Evolutionary conservation across 1,140 invertebrate genomes (phyloP).

Genomic region (Trachelipus rathkii): DNA sequence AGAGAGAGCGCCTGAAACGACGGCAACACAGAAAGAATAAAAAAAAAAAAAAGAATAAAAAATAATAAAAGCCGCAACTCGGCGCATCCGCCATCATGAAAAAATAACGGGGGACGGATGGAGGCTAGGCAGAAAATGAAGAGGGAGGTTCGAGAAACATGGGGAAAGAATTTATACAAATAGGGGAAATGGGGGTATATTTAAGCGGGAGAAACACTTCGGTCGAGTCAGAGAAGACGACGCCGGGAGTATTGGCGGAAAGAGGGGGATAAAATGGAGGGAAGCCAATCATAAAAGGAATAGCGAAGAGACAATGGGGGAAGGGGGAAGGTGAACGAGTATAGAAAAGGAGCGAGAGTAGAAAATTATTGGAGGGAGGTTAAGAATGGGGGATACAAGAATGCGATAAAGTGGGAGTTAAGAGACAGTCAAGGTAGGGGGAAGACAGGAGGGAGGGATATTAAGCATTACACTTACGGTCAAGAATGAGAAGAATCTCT

Average conservation of each 20-base stretch:
- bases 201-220: background rate
- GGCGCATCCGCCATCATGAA: too few species aligned
- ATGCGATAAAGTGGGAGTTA: background rate
- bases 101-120: background rate
- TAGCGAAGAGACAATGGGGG: background rate
- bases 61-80: too few species aligned
- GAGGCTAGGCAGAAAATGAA: background rate
- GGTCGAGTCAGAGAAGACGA: too few species aligned
- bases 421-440: background rate
- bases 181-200: background rate
- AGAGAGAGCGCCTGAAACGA: too few species aligned
- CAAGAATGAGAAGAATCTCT: background rate
- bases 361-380: background rate
- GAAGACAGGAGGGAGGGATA: constrained; percentile 18
- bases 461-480: background rate
- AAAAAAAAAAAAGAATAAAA: too few species aligned
- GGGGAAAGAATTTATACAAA: background rate
- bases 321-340: background rate
- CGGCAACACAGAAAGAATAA: too few species aligned
- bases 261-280: background rate
- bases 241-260: background rate
- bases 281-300: background rate
- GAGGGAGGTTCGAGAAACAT: background rate
- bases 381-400: background rate
- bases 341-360: constrained; percentile 2